A percentile compares a stretch with the other conserved stretches of the same genome.
phyloP scores from a whole-genome alignment of 2,797 vertebrate genomes.

The Phrynocephalus vlangalii region DNA sequence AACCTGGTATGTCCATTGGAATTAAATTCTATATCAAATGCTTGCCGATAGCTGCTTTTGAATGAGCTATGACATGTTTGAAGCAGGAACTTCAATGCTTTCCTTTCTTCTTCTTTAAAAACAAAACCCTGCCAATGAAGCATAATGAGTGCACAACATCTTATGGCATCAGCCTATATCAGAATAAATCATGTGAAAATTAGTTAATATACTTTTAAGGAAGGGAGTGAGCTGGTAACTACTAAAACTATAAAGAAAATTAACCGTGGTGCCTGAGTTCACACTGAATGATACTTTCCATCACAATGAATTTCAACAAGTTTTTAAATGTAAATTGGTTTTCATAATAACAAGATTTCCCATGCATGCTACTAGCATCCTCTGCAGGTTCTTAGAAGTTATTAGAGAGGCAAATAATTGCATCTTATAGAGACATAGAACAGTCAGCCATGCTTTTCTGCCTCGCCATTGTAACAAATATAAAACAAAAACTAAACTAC shows the following conservation, averaged over 20 bases:
- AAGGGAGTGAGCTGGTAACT: background rate
- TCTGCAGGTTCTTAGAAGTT: background rate
- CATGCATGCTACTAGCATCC: background rate
- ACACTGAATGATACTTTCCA: background rate
- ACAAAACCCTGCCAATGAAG: background rate
- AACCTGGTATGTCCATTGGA: background rate
- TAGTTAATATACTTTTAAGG: background rate
- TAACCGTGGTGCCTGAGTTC: background rate
- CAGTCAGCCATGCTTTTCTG: too few relatives aligned
- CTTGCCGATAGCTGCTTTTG: background rate
- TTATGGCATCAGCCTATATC: background rate
- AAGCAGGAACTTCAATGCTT: background rate
- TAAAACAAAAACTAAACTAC: too few relatives aligned
- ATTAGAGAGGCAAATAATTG: background rate
- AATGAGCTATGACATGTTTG: background rate
- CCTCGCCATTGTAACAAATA: too few relatives aligned
- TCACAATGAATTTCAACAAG: background rate
- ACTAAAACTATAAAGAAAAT: slow-evolving; percentile 1
- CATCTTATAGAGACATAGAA: background rate
- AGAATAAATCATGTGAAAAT: slow-evolving; percentile 7
- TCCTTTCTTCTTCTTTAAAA: background rate
- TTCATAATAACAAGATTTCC: background rate
- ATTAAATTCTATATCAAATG: background rate
- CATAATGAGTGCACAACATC: background rate
- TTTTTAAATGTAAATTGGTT: background rate